Conservation (phyloP, 1,140 invertebrate species). For the Lethocerus indicus region DNA sequence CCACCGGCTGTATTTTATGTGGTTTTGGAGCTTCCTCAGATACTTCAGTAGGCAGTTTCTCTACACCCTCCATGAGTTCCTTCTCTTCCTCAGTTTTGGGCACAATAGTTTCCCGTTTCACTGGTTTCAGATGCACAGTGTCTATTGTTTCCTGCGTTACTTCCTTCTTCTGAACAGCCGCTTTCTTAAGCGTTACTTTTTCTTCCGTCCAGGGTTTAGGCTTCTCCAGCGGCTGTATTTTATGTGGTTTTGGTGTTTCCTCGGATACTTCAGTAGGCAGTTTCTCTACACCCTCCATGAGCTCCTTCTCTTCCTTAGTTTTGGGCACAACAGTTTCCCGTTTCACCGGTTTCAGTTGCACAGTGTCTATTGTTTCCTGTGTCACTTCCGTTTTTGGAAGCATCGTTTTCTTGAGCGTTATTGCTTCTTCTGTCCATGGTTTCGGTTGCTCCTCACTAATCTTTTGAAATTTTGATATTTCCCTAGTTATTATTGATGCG, state of each 20-base stretch:
- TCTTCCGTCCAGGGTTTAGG: constrained; percentile 18
- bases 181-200: constrained; percentile 16
- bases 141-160: constrained; percentile 11
- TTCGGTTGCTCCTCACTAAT: neutral
- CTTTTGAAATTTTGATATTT: neutral
- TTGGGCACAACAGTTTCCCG: too few species aligned
- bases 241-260: neutral
- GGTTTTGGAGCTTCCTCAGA: neutral
- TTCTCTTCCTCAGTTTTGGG: neutral
- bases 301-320: too few species aligned
- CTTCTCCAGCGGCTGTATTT: neutral
- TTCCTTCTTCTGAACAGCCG: constrained; percentile 16
- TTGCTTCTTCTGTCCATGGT: neutral
- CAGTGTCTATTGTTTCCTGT: constrained; percentile 23
- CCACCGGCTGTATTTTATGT: too few species aligned
- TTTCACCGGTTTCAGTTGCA: constrained; percentile 25
- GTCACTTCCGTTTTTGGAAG: constrained; percentile 18
- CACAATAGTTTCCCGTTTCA: constrained; percentile 4
- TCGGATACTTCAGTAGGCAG: neutral
- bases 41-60: neutral
- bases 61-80: neutral
- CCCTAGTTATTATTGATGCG: neutral
- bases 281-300: neutral
- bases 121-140: constrained; percentile 17
- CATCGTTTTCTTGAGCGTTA: constrained; percentile 21